Evolutionary conservation across 2,113 vertebrate genomes (phyloP), one percentile per base, ranked within the genome.

Genomic region (Ictidomys tridecemlineatus): DNA sequence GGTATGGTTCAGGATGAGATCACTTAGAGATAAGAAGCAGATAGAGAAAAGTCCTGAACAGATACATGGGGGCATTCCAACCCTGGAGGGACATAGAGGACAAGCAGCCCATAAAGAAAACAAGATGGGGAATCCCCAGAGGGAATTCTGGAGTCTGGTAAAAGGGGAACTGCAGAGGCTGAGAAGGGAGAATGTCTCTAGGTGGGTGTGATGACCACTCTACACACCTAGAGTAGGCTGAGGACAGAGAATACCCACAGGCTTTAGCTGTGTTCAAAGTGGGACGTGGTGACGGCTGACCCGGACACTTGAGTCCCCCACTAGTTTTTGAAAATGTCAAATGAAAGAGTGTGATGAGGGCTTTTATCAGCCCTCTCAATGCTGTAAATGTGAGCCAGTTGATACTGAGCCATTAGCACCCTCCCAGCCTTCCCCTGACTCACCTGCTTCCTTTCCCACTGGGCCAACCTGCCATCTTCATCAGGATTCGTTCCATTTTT

Each of bases 361-460:
- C 0, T 32, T 3, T 90, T 51, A n/a, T 13, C 30, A 67, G 34
- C 11, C 9, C 34, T 8, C 4, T 61, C 11, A 39, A 4, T 34
- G 4, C 18, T 22, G 4, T 56, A 0, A 20, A 28, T 22, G 22
- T 14, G n/a, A 53, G 9, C 0, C 16, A 2, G 32, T 0, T 32
- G 28, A 45, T 13, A 20, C 0, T 1, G 1, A 79, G 32, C 0
- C n/a, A 32, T 84, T 58, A 67, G 56, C 32, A 20, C 13, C n/a
- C 9, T 65, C 26, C 24, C 32, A 9, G 13, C 14, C 26, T 72
- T 82, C n/a, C 22, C 0, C 4, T 28, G 13, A 12, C 30, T 39
- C 18, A 13, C 1, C 16, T 18, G 10, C n/a, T 48, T 51, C 26
- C 3, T 11, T 5, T 20, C 18, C 16, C 39, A 3, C 65, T 63